Conservation (phyloP, 1,140 invertebrate species). For the Drosophila lacteicornis region DNA sequence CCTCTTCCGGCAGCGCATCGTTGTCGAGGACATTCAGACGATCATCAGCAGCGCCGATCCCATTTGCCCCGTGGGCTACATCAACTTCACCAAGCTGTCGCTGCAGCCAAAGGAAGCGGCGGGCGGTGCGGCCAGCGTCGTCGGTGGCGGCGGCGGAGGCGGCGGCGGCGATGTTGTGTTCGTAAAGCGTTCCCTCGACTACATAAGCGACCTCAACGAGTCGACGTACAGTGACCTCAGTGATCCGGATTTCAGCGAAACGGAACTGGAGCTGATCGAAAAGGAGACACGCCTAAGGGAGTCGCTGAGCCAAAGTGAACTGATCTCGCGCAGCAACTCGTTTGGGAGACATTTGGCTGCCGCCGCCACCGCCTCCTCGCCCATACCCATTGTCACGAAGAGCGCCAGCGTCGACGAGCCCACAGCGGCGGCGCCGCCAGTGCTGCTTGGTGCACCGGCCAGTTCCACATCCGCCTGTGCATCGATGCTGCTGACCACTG, state of each 20-base stretch:
- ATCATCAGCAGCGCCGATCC: conserved; percentile 95
- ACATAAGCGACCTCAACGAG: conserved; percentile 87
- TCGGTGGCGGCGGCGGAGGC: neutral
- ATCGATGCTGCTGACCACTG: conserved; percentile 17
- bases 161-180: conserved; percentile 71
- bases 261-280: conserved; percentile 87
- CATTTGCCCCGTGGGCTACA: conserved; percentile 96
- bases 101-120: conserved; percentile 87
- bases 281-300: conserved; percentile 84
- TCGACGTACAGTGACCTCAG: conserved; percentile 88
- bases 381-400: conserved; percentile 84
- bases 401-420: conserved; percentile 84
- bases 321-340: conserved; percentile 83
- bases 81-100: conserved; percentile 93
- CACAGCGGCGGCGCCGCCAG: conserved; percentile 39
- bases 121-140: neutral
- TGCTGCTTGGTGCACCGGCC: conserved; percentile 35
- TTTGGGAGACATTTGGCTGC: conserved; percentile 79
- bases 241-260: conserved; percentile 87
- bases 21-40: conserved; percentile 94
- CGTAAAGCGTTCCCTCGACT: conserved; percentile 87
- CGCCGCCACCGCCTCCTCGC: conserved; percentile 78
- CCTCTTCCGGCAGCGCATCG: conserved; percentile 95
- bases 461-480: conserved; percentile 57
- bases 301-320: conserved; percentile 79